phyloP scores from a whole-genome alignment of 2,888 invertebrate genomes.

The Mesorhabditis sp. region DNA sequence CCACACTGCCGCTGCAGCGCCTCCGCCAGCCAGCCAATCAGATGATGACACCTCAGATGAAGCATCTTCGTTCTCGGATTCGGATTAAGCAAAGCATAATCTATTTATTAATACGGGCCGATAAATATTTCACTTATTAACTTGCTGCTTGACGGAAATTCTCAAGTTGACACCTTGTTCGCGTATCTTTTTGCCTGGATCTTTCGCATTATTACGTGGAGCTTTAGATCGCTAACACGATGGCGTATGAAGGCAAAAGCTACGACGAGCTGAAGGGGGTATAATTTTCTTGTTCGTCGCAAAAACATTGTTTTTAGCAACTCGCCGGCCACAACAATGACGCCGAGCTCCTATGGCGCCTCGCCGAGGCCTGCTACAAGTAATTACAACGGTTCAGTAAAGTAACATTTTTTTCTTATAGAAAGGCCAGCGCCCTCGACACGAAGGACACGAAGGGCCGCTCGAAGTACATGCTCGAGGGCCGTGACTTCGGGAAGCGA shows the following conservation, averaged over 20 bases:
- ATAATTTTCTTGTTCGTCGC: not conserved
- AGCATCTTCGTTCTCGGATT: not conserved
- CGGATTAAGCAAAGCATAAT: not conserved
- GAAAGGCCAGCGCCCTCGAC: conserved; percentile 16
- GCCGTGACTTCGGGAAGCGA: not conserved
- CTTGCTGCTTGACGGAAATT: not conserved
- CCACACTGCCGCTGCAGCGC: too few relatives aligned
- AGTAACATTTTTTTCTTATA: not conserved
- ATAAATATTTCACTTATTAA: not conserved
- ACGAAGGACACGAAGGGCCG: conserved; percentile 19
- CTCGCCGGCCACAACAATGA: conserved; percentile 29
- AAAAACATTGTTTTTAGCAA: conserved; percentile 20
- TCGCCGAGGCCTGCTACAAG: conserved; percentile 42
- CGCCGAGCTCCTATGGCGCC: conserved; percentile 45
- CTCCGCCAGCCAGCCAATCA: not conserved
- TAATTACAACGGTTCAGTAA: not conserved
- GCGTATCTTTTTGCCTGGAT: too few relatives aligned
- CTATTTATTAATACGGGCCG: not conserved
- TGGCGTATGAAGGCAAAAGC: conserved; percentile 18
- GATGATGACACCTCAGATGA: not conserved
- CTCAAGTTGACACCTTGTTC: too few relatives aligned
- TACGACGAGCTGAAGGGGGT: conserved; percentile 38
- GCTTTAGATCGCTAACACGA: too few relatives aligned
- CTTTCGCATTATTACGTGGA: too few relatives aligned
- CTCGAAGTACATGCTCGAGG: not conserved